A percentile compares a stretch with the other conserved stretches of the same genome.
These are phyloP conservation scores for Gallinago nigripennis DNA, from an alignment of 2,797 vertebrate species.

Conservation along the genomic window DNA sequence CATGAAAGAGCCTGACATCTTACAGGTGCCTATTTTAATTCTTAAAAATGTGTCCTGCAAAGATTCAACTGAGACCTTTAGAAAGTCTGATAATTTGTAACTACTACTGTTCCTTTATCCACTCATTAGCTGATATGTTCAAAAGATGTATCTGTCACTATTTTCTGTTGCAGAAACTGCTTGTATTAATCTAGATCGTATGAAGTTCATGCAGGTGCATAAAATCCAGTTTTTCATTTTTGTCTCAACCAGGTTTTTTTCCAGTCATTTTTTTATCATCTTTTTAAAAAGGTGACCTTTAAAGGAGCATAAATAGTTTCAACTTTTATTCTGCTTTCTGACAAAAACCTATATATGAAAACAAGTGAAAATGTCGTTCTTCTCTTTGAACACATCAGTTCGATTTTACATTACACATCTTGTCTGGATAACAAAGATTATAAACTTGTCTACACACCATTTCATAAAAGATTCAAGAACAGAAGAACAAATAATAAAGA, in stretches of 20 bases:
- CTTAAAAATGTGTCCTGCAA: slow-evolving; percentile 6
- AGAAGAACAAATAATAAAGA: slow-evolving; percentile 36
- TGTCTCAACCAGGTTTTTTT: neutral
- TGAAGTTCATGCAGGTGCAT: neutral
- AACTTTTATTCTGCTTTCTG: neutral
- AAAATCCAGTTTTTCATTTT: neutral
- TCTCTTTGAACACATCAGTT: neutral
- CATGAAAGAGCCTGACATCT: neutral
- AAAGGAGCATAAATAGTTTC: neutral
- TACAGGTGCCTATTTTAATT: neutral
- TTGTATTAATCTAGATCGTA: neutral
- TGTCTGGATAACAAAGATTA: neutral
- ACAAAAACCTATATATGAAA: neutral
- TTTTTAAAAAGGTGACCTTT: neutral
- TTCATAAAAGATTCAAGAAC: slow-evolving; percentile 56
- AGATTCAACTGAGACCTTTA: neutral
- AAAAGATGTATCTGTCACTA: neutral
- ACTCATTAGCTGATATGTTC: neutral
- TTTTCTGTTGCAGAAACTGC: neutral
- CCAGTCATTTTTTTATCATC: neutral
- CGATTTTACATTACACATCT: slow-evolving; percentile 13
- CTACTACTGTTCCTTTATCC: neutral
- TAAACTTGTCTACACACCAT: slow-evolving; percentile 24
- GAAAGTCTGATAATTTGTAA: neutral
- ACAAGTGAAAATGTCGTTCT: neutral